Evolutionary conservation across 2,113 vertebrate genomes (phyloP).

Genomic region (Camelus dromedarius): DNA sequence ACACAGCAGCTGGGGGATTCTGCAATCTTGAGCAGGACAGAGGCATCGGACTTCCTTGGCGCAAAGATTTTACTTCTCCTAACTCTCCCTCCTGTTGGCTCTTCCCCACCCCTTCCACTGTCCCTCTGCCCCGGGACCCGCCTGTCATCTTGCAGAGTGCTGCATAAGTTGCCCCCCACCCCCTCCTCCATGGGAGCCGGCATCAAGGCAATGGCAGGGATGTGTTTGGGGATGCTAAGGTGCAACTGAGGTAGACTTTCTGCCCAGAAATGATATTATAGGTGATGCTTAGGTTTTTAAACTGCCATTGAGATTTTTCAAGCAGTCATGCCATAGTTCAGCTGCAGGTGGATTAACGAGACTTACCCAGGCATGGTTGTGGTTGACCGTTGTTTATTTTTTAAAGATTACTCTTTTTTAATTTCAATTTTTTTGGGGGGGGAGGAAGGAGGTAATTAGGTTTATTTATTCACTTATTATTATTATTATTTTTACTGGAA

Average conservation of each 20-base stretch:
- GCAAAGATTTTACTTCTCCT: not conserved
- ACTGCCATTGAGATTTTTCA: not conserved
- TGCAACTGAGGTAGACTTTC: not conserved
- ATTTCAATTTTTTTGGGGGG: too few species aligned
- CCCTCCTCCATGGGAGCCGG: rapidly evolving
- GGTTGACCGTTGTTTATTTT: too few species aligned
- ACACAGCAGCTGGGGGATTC: not conserved
- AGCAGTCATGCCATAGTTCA: not conserved
- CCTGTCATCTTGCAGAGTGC: not conserved
- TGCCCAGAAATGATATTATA: not conserved
- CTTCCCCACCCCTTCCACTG: not conserved
- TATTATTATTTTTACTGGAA: too few species aligned
- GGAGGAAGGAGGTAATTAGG: too few species aligned
- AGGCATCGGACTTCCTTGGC: not conserved
- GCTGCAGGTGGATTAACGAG: not conserved
- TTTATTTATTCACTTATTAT: too few species aligned
- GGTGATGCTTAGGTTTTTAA: not conserved
- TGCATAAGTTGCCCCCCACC: not conserved
- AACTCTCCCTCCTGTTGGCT: not conserved
- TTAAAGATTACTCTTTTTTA: too few species aligned
- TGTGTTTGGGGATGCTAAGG: not conserved
- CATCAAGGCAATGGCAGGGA: not conserved
- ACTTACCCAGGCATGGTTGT: not conserved
- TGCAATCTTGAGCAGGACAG: not conserved
- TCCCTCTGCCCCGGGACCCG: not conserved